Evolutionary conservation across 2,888 invertebrate species (phyloP).

Genomic region (Chromoteleia sp.): DNA sequence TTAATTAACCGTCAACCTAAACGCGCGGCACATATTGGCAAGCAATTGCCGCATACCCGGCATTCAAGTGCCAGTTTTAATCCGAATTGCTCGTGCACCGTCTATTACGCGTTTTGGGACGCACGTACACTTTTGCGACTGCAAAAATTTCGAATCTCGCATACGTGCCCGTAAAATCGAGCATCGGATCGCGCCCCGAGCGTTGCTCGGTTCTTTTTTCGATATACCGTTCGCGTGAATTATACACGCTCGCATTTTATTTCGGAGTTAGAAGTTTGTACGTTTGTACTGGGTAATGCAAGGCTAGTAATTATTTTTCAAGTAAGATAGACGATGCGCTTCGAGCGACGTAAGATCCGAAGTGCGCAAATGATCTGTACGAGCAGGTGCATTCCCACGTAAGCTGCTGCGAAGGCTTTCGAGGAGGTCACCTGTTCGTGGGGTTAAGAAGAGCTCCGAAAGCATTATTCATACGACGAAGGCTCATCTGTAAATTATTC

Average conservation of each 20-base stretch:
- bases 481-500: conserved; percentile 78
- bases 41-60: conserved; percentile 29
- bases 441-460: conserved; percentile 74
- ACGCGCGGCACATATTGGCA: conserved; percentile 35
- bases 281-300: conserved; percentile 28
- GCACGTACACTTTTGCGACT: not conserved
- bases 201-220: conserved; percentile 16
- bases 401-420: conserved; percentile 68
- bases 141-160: not conserved
- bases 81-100: not conserved
- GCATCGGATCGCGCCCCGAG: conserved; percentile 7
- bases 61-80: conserved; percentile 34
- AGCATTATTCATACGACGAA: conserved; percentile 78
- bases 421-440: conserved; percentile 74
- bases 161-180: not conserved
- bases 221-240: conserved; percentile 15
- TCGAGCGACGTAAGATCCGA: conserved; percentile 66
- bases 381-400: conserved; percentile 75
- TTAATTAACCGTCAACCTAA: conserved; percentile 76
- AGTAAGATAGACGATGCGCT: conserved; percentile 68
- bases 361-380: conserved; percentile 70
- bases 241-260: conserved; percentile 47
- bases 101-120: conserved; percentile 15
- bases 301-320: conserved; percentile 65
- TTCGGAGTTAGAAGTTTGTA: conserved; percentile 29